Percentiles rank a stretch among this genome's conserved stretches.
Evolutionary conservation across 2,888 invertebrate species (phyloP).

Genomic region (Magallana nippona): DNA sequence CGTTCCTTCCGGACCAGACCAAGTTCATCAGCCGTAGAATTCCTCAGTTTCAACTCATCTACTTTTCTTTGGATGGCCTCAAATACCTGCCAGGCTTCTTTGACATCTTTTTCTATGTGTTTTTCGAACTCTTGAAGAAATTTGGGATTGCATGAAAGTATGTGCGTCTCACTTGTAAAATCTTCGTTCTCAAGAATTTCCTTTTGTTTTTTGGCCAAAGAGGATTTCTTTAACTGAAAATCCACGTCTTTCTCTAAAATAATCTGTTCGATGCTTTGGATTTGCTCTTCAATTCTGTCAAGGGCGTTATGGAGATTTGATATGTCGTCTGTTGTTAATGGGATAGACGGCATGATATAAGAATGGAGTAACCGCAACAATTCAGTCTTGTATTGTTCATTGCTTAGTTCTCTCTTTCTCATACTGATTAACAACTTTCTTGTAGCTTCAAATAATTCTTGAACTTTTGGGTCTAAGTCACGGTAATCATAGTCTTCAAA

Average conservation of each 20-base stretch:
- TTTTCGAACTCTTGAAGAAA: slow-evolving; percentile 62
- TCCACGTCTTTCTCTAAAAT: slow-evolving; percentile 61
- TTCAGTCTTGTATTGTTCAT: slow-evolving; percentile 39
- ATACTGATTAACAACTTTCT: slow-evolving; percentile 49
- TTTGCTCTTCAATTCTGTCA: slow-evolving; percentile 52
- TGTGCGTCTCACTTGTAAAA: slow-evolving; percentile 59
- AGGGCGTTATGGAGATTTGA: slow-evolving; percentile 56
- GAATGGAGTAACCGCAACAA: slow-evolving; percentile 70
- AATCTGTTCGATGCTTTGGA: slow-evolving; percentile 56
- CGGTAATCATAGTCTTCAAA: slow-evolving; percentile 64
- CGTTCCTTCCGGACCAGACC: slow-evolving; percentile 55
- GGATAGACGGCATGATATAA: slow-evolving; percentile 71
- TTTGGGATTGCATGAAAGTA: slow-evolving; percentile 58
- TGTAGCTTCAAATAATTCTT: slow-evolving; percentile 70
- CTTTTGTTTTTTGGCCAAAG: slow-evolving; percentile 60
- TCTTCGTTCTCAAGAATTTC: slow-evolving; percentile 59
- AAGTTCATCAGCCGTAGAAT: slow-evolving; percentile 42
- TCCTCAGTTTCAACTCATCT: slow-evolving; percentile 52
- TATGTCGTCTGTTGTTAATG: slow-evolving; percentile 62
- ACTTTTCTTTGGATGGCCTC: slow-evolving; percentile 62
- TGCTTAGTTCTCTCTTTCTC: slow-evolving; percentile 14
- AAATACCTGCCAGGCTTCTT: slow-evolving; percentile 56
- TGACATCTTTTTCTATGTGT: slow-evolving; percentile 67
- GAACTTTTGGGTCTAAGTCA: slow-evolving; percentile 70
- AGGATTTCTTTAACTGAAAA: slow-evolving; percentile 61